Evolutionary conservation across 2,797 vertebrate species (phyloP).

Genomic region (Onychomys leucogaster): DNA sequence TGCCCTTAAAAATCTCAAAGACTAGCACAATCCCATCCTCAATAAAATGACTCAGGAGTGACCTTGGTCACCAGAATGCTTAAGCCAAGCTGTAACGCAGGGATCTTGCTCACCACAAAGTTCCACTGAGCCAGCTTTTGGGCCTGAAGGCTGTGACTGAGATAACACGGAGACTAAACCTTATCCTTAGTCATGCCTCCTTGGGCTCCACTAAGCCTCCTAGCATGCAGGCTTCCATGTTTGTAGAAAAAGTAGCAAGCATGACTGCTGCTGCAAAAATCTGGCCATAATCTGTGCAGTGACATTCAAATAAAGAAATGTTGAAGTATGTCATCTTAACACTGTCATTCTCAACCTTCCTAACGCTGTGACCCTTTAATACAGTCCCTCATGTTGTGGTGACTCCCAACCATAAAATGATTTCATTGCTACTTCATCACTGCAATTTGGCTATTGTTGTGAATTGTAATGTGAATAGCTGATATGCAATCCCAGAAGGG

Average conservation of each 20-base stretch:
- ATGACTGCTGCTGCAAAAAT: neutral
- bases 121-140: neutral
- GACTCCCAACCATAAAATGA: neutral
- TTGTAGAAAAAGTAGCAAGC: neutral
- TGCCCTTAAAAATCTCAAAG: neutral
- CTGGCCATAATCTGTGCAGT: neutral
- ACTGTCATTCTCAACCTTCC: neutral
- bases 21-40: neutral
- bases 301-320: neutral
- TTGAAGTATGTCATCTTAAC: neutral
- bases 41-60: neutral
- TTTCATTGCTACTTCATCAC: neutral
- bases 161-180: neutral
- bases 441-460: neutral
- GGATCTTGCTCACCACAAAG: neutral
- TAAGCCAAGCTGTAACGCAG: neutral
- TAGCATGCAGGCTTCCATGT: neutral
- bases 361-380: neutral
- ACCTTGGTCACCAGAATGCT: neutral
- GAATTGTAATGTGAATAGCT: neutral
- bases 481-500: neutral
- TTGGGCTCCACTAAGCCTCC: neutral
- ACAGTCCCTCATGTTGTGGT: neutral
- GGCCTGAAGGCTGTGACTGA: neutral
- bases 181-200: rapidly evolving